These are phyloP conservation scores for Morus bassanus DNA, from an alignment of 2,797 vertebrate species.

Conservation along the genomic window DNA sequence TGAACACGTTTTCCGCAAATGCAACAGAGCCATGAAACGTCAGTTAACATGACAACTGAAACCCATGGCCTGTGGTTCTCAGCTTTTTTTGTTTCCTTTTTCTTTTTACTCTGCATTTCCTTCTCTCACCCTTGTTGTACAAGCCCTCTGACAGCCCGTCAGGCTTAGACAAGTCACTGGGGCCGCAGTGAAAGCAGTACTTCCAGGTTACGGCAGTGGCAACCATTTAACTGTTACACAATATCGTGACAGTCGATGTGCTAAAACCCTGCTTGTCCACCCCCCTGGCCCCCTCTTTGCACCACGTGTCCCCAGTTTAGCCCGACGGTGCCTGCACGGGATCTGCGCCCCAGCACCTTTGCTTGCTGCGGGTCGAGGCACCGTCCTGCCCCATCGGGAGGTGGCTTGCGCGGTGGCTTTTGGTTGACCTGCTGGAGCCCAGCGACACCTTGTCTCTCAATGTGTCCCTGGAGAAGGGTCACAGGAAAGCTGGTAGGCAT, in stretches of 20 bases:
- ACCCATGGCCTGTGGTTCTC: background rate
- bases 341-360: rapidly evolving
- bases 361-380: background rate
- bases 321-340: rapidly evolving
- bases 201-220: background rate
- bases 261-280: background rate
- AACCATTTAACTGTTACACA: background rate
- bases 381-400: background rate
- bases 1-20: background rate
- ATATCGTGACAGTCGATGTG: rapidly evolving
- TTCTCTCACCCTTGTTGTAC: background rate
- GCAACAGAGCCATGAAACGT: rapidly evolving
- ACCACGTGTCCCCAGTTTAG: rapidly evolving
- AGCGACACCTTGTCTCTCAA: background rate
- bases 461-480: background rate
- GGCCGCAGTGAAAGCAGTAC: background rate
- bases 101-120: background rate
- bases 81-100: background rate
- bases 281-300: background rate
- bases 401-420: background rate
- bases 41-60: background rate
- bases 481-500: background rate
- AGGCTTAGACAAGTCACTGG: background rate
- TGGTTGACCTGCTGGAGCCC: background rate
- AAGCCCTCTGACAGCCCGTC: background rate